Base-by-base conservation (phyloP, 1,140 invertebrate species). In the Luehdorfia chinensis region DNA sequence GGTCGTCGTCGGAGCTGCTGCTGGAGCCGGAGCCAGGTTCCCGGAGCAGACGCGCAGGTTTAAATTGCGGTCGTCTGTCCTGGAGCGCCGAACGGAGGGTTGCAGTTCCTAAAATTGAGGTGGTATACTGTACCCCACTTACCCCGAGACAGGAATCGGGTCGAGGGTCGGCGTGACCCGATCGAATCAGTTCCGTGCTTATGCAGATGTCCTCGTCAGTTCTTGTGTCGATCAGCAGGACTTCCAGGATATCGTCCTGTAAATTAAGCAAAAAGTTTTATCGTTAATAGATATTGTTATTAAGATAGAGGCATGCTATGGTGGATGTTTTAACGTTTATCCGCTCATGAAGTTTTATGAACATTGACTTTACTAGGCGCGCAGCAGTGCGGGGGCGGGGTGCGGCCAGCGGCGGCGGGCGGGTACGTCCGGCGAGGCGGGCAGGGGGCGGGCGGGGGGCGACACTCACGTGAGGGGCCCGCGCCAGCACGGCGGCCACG, bases 171-270 rank as follows among this genome's bases (percentile, higher is more conserved):
- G 78, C 78, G 66, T 79, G 69, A 0, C 68, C 75, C 16, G 63
- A 32, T 45, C 58, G 59, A 36, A 76, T 36, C 43, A 84, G 55
- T 57, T 72, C 63, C 11, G 23, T 31, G 50, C 47, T 37, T 16
- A 84, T 34, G 60, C 58, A 57, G 14, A 63, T 46, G 68, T 84
- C 79, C 19, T 66, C 64, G 1, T 53, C 64, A 5, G 57, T 57
- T 4, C 55, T 45, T 6, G 79, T 84, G 65, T 84, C 66, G 50
- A 80, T 57, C 6, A 84, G 64, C 47, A 75, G 45, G 50, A 74
- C 55, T 39, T 79, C 74, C 8, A 83, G 44, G 21, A 68, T 54
- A 50, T 45, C 52, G 44, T 73, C 66, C 68, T 72, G 59, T 4
- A 14, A 37, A 9, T 34, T 1, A 15, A 15, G 8, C 31, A 14